Evolutionary conservation across 2,113 vertebrate species (phyloP), one percentile per base, ranked within the genome.

Genomic region (Cephalopterus ornatus): DNA sequence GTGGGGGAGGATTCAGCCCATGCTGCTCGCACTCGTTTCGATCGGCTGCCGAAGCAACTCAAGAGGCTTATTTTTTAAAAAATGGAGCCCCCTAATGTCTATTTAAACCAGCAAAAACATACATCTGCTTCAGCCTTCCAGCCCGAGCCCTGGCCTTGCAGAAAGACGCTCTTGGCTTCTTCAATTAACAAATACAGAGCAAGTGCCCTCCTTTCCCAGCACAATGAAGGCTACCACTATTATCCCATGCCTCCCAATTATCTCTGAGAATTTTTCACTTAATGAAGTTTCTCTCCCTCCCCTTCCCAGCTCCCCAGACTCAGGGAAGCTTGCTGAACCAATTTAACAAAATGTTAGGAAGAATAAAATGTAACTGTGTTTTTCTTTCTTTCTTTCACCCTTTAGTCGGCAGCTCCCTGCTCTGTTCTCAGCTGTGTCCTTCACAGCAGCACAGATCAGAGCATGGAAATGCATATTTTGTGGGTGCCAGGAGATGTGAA

Each of bases 381-480:
- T 88, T 94, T 55, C 95, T 93, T 92, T 77, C 49, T 84, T 84
- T 76, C 96, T 93, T 93, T 97, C 71, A 59, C 96, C 89, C 41
- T 97, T 96, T 92, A 77, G 97, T 96, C 92, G 78, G 95, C 92
- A 89, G 98, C 92, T 97, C 97, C 92, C 97, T 68, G 96, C 97
- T 97, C 97, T 97, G 96, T 97, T 98, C 96, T 97, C 97, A 97
- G 95, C 97, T 96, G 92, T 91, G 92, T 94, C 95, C 93, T 94
- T 97, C 97, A 76, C 95, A 93, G 96, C 35, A 3, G 96, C 24
- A 24, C 95, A 96, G 97, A 97, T 96, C 97, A 97, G 97, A 96
- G 97, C 95, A 95, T 35, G 93, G 92, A 95, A 97, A 98, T 96
- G 96, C 97, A 98, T 97, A 97, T 97, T 96, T 97, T 96, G 86